Conservation (phyloP, 2,797 vertebrate genomes). For the Mus caroli region DNA sequence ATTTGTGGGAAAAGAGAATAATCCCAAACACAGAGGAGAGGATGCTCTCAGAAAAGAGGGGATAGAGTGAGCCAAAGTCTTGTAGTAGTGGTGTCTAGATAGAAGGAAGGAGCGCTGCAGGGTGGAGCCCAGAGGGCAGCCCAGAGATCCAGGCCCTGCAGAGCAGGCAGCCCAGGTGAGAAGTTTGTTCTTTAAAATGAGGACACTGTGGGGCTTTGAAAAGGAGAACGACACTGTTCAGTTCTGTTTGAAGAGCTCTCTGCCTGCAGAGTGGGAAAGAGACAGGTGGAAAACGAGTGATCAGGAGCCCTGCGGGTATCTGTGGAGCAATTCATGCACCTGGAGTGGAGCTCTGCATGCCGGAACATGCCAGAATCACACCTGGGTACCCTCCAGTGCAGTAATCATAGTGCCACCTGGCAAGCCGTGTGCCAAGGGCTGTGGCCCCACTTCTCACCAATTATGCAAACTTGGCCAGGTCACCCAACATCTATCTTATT, state of each 20-base stretch:
- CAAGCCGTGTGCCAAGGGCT: neutral
- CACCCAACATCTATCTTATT: neutral
- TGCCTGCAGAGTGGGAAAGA: neutral
- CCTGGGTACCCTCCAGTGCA: neutral
- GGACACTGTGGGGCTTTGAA: neutral
- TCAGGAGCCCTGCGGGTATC: neutral
- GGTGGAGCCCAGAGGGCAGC: neutral
- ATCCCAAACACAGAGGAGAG: neutral
- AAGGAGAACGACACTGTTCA: neutral
- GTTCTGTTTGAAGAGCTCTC: conserved; percentile 24
- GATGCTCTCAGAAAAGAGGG: neutral
- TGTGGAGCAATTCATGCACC: neutral
- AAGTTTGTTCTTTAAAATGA: conserved; percentile 8
- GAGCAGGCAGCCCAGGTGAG: conserved; percentile 4
- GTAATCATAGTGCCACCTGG: neutral
- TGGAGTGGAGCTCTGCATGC: neutral
- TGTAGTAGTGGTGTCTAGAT: neutral
- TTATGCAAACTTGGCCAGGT: neutral
- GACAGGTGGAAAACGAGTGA: conserved; percentile 19
- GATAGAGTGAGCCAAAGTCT: neutral
- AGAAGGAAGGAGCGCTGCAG: neutral
- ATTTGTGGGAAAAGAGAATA: neutral
- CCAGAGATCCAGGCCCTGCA: neutral
- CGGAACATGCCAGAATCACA: neutral
- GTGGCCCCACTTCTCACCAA: neutral